Percentiles rank a stretch among this genome's conserved stretches.
Conservation (phyloP, 1,140 invertebrate species). For the Arctopsyche grandis region DNA sequence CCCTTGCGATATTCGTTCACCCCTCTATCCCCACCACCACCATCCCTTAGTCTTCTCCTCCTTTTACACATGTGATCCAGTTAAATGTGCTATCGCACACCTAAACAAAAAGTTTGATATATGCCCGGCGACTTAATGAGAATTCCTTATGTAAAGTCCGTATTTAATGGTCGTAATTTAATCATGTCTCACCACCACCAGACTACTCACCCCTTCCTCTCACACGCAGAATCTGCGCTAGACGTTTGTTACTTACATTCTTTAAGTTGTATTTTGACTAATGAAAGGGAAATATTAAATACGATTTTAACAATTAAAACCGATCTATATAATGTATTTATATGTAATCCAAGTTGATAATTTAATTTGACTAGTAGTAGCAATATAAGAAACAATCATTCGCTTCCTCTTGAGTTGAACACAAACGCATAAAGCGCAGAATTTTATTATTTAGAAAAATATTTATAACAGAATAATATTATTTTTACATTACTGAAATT, state of each 20-base stretch:
- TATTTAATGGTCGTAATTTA: constrained; percentile 41
- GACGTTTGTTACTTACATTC: not conserved
- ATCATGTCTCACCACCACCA: constrained; percentile 11
- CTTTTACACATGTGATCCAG: constrained; percentile 40
- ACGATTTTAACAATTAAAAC: too few species aligned
- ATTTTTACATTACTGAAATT: too few species aligned
- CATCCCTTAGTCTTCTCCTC: not conserved
- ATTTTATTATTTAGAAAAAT: too few species aligned
- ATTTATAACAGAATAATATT: too few species aligned
- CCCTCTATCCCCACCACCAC: not conserved
- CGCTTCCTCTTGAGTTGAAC: too few species aligned
- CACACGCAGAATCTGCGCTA: constrained; percentile 6
- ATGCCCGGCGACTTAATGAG: constrained; percentile 46
- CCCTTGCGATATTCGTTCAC: not conserved
- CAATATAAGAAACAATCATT: too few species aligned
- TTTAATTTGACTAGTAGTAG: too few species aligned
- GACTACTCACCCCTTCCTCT: not conserved
- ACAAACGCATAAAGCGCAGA: too few species aligned
- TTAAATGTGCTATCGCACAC: constrained; percentile 31
- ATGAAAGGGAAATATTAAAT: too few species aligned
- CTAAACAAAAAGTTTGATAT: constrained; percentile 47
- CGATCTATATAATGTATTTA: too few species aligned
- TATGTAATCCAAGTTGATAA: too few species aligned
- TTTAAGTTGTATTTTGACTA: too few species aligned
- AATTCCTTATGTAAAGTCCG: constrained; percentile 45